phyloP scores from a whole-genome alignment of 37 sponge, comb jelly and placozoan genomes.

The Eunapius fragilis region DNA sequence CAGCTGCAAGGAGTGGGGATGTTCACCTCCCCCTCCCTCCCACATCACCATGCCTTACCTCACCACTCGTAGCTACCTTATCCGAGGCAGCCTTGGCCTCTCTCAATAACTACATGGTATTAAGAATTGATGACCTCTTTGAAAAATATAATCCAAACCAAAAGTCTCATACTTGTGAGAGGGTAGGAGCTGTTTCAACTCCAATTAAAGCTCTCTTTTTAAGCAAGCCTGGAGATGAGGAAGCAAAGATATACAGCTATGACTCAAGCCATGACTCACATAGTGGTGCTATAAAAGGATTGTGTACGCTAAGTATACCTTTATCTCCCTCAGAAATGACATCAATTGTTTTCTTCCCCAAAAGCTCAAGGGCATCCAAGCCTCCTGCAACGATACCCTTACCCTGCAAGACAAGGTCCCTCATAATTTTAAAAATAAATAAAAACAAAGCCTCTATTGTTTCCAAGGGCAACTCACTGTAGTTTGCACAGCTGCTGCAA shows the following conservation, averaged over 20 bases:
- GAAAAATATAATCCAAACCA: not conserved
- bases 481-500: conserved; percentile 49
- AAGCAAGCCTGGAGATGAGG: conserved; percentile 43
- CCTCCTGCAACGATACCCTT: conserved; percentile 68
- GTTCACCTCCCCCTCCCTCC: not conserved
- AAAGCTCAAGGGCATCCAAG: conserved; percentile 83
- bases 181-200: conserved; percentile 25
- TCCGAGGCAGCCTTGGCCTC: conserved; percentile 77
- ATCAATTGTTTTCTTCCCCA: conserved; percentile 93
- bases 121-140: not conserved
- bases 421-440: no score
- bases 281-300: not conserved
- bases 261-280: no score
- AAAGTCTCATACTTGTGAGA: conserved; percentile 55
- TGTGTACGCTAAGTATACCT: conserved; percentile 26
- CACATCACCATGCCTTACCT: not conserved
- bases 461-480: conserved; percentile 46
- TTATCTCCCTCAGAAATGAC: conserved; percentile 90
- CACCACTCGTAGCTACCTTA: conserved; percentile 28
- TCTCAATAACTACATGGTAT: conserved; percentile 45
- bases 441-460: no score
- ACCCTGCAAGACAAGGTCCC: conserved; percentile 37
- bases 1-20: not conserved
- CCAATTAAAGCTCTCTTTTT: conserved; percentile 66
- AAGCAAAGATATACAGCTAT: not conserved